Percentiles rank a stretch among this genome's conserved stretches.
These are phyloP conservation scores for Anthoptus insignis DNA, from an alignment of 2,888 invertebrate species.

Conservation along the genomic window DNA sequence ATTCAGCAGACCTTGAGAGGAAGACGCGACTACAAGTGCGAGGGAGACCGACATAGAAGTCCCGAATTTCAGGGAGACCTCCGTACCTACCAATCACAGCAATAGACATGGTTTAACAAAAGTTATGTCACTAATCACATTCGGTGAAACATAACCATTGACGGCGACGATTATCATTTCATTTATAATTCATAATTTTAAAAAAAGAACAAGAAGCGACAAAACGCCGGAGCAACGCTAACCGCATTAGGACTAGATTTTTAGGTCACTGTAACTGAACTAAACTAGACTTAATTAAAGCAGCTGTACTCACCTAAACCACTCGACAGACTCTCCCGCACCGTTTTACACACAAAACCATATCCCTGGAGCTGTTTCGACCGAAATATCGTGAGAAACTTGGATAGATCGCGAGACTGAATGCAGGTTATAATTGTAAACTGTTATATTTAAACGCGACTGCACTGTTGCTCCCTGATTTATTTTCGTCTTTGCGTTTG, in stretches of 20 bases:
- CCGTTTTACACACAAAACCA: conserved; percentile 29
- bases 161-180: not conserved
- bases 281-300: conserved; percentile 51
- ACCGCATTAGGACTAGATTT: conserved; percentile 72
- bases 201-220: not conserved
- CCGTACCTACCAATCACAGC: conserved; percentile 54
- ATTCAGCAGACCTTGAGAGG: conserved; percentile 68
- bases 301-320: conserved; percentile 21
- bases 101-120: conserved; percentile 45
- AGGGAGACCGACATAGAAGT: conserved; percentile 49
- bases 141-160: not conserved
- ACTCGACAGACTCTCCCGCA: not conserved
- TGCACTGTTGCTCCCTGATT: conserved; percentile 33
- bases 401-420: conserved; percentile 3
- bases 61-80: conserved; percentile 68
- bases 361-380: not conserved
- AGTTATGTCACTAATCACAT: conserved; percentile 58
- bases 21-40: conserved; percentile 58
- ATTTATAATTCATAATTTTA: not conserved
- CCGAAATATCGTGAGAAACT: conserved; percentile 7
- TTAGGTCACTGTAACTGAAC: conserved; percentile 68
- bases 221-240: conserved; percentile 53
- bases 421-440: conserved; percentile 41
- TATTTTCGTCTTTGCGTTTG: conserved; percentile 44
- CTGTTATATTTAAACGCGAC: conserved; percentile 42